Evolutionary conservation across 2,113 vertebrate species (phyloP).

Genomic region (Chinchilla lanigera): DNA sequence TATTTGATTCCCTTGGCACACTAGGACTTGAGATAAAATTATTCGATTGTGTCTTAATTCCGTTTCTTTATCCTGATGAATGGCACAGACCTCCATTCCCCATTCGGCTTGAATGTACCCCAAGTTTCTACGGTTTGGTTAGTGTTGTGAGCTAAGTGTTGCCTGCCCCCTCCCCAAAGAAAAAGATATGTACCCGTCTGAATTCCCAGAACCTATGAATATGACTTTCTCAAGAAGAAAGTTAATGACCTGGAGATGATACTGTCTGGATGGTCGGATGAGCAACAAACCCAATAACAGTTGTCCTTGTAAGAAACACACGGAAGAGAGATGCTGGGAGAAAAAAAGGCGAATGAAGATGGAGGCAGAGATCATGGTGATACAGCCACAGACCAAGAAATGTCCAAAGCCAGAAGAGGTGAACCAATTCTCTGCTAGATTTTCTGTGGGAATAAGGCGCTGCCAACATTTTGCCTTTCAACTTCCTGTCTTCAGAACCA

Average conservation of each 20-base stretch:
- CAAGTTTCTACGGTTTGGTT: not conserved
- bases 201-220: not conserved
- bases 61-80: conserved; percentile 19
- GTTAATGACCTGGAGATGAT: not conserved
- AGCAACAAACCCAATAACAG: not conserved
- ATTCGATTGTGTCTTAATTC: not conserved
- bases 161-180: not conserved
- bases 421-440: not conserved
- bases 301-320: not conserved
- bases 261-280: not conserved
- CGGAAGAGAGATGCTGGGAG: not conserved
- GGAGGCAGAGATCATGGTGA: not conserved
- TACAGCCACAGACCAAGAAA: not conserved
- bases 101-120: not conserved
- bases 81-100: not conserved
- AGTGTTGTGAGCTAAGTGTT: not conserved
- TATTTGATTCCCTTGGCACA: not conserved
- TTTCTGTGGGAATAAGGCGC: not conserved
- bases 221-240: conserved; percentile 43
- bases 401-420: not conserved
- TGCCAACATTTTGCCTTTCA: not conserved
- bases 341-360: not conserved
- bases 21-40: not conserved
- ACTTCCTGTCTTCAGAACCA: not conserved
- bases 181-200: not conserved